Evolutionary conservation across 2,113 vertebrate species (phyloP).

Genomic region (Vulpes ferrilata): DNA sequence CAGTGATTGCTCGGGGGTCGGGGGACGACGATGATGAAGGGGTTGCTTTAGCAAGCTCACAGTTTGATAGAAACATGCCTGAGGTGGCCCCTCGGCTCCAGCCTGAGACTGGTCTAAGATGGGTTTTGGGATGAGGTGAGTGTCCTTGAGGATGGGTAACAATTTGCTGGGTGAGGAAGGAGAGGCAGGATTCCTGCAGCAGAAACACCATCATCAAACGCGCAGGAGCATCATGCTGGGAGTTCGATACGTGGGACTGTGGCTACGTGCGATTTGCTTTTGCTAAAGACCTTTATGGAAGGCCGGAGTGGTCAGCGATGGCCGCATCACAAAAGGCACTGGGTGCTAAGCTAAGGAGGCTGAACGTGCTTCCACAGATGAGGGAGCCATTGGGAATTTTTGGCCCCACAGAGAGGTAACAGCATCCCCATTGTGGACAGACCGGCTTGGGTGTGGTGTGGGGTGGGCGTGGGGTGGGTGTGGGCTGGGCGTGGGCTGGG

Average conservation of each 20-base stretch:
- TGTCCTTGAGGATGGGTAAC: not conserved
- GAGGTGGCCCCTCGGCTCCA: not conserved
- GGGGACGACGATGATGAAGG: not conserved
- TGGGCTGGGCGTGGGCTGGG: not conserved
- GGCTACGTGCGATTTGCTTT: not conserved
- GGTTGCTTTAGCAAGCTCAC: not conserved
- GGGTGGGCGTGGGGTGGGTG: not conserved
- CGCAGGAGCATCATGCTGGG: not conserved
- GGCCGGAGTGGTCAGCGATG: not conserved
- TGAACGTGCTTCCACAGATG: not conserved
- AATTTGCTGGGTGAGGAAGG: not conserved
- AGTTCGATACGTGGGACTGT: rapidly evolving
- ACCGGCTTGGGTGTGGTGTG: not conserved
- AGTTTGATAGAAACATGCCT: not conserved
- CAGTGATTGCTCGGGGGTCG: not conserved
- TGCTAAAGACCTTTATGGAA: not conserved
- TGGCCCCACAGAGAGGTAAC: not conserved
- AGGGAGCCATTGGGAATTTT: not conserved
- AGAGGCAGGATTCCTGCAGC: not conserved
- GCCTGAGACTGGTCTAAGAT: not conserved
- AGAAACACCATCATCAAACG: not conserved
- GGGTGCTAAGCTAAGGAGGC: not conserved
- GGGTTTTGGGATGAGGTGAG: not conserved
- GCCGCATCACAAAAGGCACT: not conserved
- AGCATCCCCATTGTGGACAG: not conserved